Evolutionary conservation across 2,113 vertebrate species (phyloP).

Genomic region (Sciurus niger): DNA sequence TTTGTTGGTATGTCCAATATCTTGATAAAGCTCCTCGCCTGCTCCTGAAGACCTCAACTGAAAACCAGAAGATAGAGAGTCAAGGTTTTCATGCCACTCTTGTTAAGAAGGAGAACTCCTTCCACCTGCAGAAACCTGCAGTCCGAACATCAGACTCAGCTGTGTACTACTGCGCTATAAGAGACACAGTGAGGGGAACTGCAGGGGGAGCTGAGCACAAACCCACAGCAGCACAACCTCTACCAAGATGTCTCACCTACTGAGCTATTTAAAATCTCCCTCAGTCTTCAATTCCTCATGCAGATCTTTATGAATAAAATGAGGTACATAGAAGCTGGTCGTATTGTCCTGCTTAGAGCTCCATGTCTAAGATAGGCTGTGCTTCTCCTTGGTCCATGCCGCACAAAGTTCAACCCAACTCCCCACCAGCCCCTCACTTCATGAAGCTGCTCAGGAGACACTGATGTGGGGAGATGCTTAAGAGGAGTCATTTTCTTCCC

Average conservation of each 20-base stretch:
- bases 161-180: slow-evolving; percentile 66
- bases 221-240: neutral
- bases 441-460: neutral
- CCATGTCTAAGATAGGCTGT: neutral
- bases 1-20: slow-evolving; percentile 50
- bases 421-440: neutral
- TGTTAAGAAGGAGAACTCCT: neutral
- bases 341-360: neutral
- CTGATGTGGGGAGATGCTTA: neutral
- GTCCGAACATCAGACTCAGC: slow-evolving; percentile 13
- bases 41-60: neutral
- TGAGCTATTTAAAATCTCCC: neutral
- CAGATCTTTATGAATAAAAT: neutral
- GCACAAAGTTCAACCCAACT: neutral
- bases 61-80: neutral
- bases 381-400: neutral
- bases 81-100: neutral
- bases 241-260: neutral
- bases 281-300: too few species aligned
- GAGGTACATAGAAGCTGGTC: neutral
- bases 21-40: neutral
- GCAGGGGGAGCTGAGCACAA: neutral
- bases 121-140: slow-evolving; percentile 21
- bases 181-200: neutral
- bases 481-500: neutral